Conservation (phyloP, 2,888 invertebrate species). For the Drosophila limbata region DNA sequence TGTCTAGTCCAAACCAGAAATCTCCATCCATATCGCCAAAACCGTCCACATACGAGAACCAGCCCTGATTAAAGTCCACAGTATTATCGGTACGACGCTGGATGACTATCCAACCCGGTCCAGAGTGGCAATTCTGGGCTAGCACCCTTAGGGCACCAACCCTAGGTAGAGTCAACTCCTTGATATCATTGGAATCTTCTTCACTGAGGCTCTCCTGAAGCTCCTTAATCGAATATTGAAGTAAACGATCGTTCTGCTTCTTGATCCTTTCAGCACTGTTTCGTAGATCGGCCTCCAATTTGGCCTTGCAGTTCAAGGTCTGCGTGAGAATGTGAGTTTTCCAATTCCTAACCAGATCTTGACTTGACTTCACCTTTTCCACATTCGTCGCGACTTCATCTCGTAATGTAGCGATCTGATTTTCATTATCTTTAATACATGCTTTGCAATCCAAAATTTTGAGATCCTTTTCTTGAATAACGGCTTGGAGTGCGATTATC, state of each 20-base stretch:
- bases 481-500: conserved; percentile 3
- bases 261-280: conserved; percentile 7
- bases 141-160: conserved; percentile 24
- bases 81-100: conserved; percentile 30
- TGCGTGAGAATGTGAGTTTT: background rate
- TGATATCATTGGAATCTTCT: conserved; percentile 6
- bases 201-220: conserved; percentile 20
- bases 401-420: conserved; percentile 6
- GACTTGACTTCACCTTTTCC: conserved; percentile 10
- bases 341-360: background rate
- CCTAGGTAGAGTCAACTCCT: conserved; percentile 12
- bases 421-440: conserved; percentile 6
- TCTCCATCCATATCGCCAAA: conserved; percentile 37
- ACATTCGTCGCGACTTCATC: background rate
- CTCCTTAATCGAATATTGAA: conserved; percentile 21
- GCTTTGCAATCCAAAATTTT: background rate
- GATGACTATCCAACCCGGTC: conserved; percentile 37
- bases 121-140: conserved; percentile 12
- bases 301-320: conserved; percentile 3
- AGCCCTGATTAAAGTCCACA: conserved; percentile 32
- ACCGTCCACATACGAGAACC: conserved; percentile 32
- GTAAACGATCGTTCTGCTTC: conserved; percentile 20
- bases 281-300: conserved; percentile 12
- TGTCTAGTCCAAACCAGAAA: conserved; percentile 42
- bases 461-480: conserved; percentile 3